Base-by-base conservation (phyloP, 2,888 invertebrate species). In the Dasypogon diadema region DNA sequence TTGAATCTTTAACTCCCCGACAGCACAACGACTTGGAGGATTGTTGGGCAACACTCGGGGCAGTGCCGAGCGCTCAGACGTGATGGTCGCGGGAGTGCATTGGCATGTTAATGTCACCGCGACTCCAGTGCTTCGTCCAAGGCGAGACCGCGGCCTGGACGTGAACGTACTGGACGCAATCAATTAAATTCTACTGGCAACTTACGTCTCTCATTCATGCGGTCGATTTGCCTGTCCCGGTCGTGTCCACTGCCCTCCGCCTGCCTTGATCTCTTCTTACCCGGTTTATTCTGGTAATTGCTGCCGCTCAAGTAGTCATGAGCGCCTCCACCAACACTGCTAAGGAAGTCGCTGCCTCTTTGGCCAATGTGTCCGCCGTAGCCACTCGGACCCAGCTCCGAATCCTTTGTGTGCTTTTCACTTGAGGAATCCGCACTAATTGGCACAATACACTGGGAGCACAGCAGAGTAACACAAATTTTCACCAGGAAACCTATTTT, bases 181-280 rank as follows among this genome's bases (percentile, higher is more conserved):
- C 46, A 65, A 65, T 65, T 65, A n/a, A 65, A 48, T 48, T 65
- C 46, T 46, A 65, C 65, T 42, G 18, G 16, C 21, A 65, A 65
- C 65, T 65, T 65, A 65, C 65, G 26, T 65, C 65, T 65, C n/a
- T 14, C 24, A 21, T 37, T 65, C 24, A 65, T 22, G 46, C 21
- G 46, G 14, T 21, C 65, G 65, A 48, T 48, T 24, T 46, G 46
- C 46, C 46, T 24, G 65, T 65, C 65, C 65, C 26, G 65, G 65
- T 65, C 65, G 14, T 48, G 10, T 65, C 21, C 65, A 65, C 21
- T 65, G 16, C 24, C 65, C 12, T 22, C 46, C 8, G 65, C 65
- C 46, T 65, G 65, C 21, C 65, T 48, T 42, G 65, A 65, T 65
- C 65, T 65, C 65, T 65, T 65, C 48, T 26, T 65, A 14, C 56